These are phyloP conservation scores for Lobophora halterata DNA, from an alignment of 2,888 invertebrate species.

Conservation along the genomic window DNA sequence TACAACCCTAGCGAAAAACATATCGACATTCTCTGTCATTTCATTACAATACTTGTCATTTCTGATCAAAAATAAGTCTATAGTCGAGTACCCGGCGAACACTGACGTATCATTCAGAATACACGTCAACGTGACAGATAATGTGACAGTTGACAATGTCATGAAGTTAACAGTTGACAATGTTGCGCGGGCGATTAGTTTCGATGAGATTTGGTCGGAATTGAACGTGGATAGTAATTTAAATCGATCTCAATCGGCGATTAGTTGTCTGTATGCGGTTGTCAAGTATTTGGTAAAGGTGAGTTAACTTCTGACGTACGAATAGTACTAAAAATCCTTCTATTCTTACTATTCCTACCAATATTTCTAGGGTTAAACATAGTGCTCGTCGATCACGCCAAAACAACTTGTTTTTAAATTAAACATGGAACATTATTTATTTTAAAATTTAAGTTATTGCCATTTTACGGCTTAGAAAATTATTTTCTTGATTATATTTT, in stretches of 20 bases:
- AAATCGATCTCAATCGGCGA: conserved; percentile 70
- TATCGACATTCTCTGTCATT: conserved; percentile 67
- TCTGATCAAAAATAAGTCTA: conserved; percentile 73
- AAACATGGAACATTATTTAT: too few species aligned
- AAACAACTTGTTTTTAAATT: too few species aligned
- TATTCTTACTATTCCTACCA: too few species aligned
- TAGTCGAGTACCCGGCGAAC: conserved; percentile 67
- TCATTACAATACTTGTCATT: conserved; percentile 73
- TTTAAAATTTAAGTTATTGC: too few species aligned
- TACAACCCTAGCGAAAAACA: conserved; percentile 51
- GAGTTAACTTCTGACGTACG: too few species aligned
- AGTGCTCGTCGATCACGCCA: too few species aligned
- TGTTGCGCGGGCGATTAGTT: conserved; percentile 61
- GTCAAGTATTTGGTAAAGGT: conserved; percentile 75
- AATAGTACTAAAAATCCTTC: too few species aligned
- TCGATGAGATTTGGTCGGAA: conserved; percentile 67
- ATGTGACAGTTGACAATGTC: conserved; percentile 64
- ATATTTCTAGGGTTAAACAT: too few species aligned
- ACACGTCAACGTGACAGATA: conserved; percentile 50
- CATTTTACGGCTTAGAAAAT: too few species aligned
- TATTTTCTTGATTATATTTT: too few species aligned
- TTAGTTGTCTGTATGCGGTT: conserved; percentile 71
- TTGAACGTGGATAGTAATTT: conserved; percentile 65
- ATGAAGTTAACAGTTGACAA: conserved; percentile 59
- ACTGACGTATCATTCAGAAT: conserved; percentile 67